Conservation (phyloP, 53 echinoderm and acorn worm species). For the Antedon mediterranea region DNA sequence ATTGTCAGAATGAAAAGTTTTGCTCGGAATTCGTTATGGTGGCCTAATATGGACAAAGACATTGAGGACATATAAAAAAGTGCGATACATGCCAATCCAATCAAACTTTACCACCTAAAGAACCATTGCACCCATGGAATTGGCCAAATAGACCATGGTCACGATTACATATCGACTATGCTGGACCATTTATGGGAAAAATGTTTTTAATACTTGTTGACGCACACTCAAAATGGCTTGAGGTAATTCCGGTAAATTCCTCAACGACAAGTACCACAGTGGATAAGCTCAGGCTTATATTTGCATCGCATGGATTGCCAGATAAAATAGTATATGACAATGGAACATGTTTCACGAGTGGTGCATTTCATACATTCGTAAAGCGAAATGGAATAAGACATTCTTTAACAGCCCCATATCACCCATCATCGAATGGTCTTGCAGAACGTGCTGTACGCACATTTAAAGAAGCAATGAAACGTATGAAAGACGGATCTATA, state of each 20-base stretch:
- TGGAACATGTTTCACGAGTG: constrained; percentile 22
- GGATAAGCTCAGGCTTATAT: neutral
- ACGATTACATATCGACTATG: constrained; percentile 1
- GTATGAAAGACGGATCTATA: constrained; percentile 5
- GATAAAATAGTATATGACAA: constrained; percentile 24
- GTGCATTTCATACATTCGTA: constrained; percentile 22
- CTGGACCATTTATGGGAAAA: too few species aligned
- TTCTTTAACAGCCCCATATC: constrained; percentile 17
- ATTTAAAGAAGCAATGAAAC: constrained; percentile 6
- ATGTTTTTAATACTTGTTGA: constrained; percentile 6
- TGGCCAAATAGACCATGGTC: too few species aligned
- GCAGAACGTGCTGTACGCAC: too few species aligned
- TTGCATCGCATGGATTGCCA: neutral
- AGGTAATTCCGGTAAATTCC: neutral
- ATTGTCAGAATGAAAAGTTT: too few species aligned
- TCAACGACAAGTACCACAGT: neutral
- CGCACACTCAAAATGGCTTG: neutral
- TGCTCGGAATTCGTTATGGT: too few species aligned
- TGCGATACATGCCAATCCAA: constrained; percentile 6
- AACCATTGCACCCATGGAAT: too few species aligned
- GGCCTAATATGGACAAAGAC: too few species aligned
- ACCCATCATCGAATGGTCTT: constrained; percentile 38
- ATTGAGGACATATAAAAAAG: constrained; percentile 11
- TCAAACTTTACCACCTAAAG: too few species aligned
- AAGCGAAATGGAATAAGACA: constrained; percentile 22